Evolutionary conservation across 2,797 vertebrate genomes (phyloP).

Genomic region (Spondyliosoma cantharus): DNA sequence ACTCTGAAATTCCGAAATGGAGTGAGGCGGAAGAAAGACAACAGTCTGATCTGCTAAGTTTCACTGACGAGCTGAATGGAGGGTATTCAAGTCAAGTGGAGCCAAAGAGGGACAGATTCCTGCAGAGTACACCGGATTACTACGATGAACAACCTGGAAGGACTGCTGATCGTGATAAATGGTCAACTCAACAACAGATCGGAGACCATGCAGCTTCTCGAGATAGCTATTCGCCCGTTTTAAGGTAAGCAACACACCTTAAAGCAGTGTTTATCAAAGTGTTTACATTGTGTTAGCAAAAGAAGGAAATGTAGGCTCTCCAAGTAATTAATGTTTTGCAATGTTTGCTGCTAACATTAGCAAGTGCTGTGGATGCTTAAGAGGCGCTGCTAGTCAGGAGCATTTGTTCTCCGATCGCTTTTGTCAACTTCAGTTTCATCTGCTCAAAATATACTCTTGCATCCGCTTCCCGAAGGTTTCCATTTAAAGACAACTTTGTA

Average conservation of each 20-base stretch:
- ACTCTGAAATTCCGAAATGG: constrained; percentile 12
- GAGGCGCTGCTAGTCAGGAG: too few relatives aligned
- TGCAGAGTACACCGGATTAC: constrained; percentile 39
- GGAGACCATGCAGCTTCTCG: constrained; percentile 37
- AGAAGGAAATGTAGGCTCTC: too few relatives aligned
- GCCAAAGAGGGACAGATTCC: constrained; percentile 33
- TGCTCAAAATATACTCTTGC: too few relatives aligned
- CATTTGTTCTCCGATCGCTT: too few relatives aligned
- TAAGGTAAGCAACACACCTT: constrained; percentile 65
- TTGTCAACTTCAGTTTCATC: too few relatives aligned
- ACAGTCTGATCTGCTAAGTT: constrained; percentile 61
- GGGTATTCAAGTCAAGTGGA: constrained; percentile 57
- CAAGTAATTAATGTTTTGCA: too few relatives aligned
- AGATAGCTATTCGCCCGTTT: constrained; percentile 41
- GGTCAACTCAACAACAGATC: constrained; percentile 50
- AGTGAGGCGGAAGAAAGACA: constrained; percentile 32
- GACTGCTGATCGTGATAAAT: constrained; percentile 38
- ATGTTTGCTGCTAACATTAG: too few relatives aligned
- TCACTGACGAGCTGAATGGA: constrained; percentile 59
- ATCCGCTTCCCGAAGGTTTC: too few relatives aligned
- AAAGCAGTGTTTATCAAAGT: background rate
- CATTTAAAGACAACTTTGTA: too few relatives aligned
- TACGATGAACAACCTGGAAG: constrained; percentile 33
- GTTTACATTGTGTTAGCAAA: too few relatives aligned
- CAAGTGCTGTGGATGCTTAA: too few relatives aligned